These are phyloP conservation scores for Neodiprion pinetum DNA, from an alignment of 1,140 invertebrate genomes.

Conservation along the genomic window DNA sequence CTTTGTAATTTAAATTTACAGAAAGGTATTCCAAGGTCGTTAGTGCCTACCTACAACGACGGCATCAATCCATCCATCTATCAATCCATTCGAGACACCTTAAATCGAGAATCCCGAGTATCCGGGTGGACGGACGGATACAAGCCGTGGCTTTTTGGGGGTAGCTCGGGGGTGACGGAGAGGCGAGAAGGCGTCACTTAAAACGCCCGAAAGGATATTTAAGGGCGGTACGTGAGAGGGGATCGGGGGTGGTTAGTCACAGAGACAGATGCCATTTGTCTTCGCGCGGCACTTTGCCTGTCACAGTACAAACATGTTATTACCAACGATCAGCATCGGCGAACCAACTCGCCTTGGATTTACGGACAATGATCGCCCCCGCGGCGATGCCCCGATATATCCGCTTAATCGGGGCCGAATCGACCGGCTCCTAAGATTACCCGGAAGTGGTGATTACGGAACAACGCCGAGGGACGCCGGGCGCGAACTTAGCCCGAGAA, in stretches of 20 bases:
- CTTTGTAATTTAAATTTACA: not conserved
- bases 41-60: too few species aligned
- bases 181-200: constrained; percentile 57
- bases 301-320: constrained; percentile 32
- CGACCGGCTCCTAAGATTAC: constrained; percentile 4
- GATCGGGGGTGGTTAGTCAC: constrained; percentile 24
- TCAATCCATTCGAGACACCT: too few species aligned
- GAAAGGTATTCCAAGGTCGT: too few species aligned
- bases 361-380: constrained; percentile 7
- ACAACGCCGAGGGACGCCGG: not conserved
- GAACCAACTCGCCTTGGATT: constrained; percentile 8
- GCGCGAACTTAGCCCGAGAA: not conserved
- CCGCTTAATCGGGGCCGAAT: not conserved
- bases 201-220: constrained; percentile 64
- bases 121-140: constrained; percentile 25
- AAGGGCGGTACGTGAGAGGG: constrained; percentile 47
- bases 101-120: constrained; percentile 37
- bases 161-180: constrained; percentile 12
- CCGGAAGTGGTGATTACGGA: not conserved
- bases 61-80: too few species aligned
- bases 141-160: too few species aligned
- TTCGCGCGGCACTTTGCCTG: constrained; percentile 46
- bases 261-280: constrained; percentile 43
- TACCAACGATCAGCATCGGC: constrained; percentile 26
- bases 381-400: not conserved